Evolutionary conservation across 1,140 invertebrate genomes (phyloP), one percentile per base, ranked within the genome.

Genomic region (Heliconius congener): DNA sequence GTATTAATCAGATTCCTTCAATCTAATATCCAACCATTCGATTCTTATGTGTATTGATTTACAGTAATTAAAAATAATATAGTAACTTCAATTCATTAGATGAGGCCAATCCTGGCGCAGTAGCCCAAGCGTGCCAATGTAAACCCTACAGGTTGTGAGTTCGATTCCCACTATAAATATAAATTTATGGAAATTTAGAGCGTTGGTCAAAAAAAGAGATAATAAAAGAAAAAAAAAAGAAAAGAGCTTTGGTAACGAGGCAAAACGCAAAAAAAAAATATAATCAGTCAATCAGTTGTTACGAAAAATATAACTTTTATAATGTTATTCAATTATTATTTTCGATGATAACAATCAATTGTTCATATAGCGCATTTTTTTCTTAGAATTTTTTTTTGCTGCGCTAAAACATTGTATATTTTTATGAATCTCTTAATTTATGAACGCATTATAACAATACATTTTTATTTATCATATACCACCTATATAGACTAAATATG

Each of bases 1-100:
- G 74, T 86, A 82, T 83, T 83, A 79, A 84, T 80, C 76, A 78
- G 72, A 75, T 78, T 73, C 57, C n/a, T 74, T 46, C 52, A 72
- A 52, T 77, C 76, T 77, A 77, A 77, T 50, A 37, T 37, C 34
- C 34, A 77, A 77, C 70, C 76, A 72, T 72, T 77, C 55, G 34
- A 77, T 77, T 77, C 76, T 77, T 77, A 71, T 72, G 76, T 71
- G 27, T 46, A 55, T 77, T 77, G 46, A 77, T 77, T 77, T 77
- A 77, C 66, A n/a, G 70, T 30, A 55, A 77, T 77, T 23, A 23
- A 23, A 23, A 23, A 23, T 23, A 23, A 23, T 23, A 23, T 23
- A 23, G 34, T 34, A 34, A 34, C 4, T 34, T 34, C 2, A n/a
- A 8, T 60, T 60, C 0, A 46, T 46, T 46, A 16, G 13, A 46